Evolutionary conservation across 2,113 vertebrate genomes (phyloP).

Genomic region (Sinocyclocheilus grahami): DNA sequence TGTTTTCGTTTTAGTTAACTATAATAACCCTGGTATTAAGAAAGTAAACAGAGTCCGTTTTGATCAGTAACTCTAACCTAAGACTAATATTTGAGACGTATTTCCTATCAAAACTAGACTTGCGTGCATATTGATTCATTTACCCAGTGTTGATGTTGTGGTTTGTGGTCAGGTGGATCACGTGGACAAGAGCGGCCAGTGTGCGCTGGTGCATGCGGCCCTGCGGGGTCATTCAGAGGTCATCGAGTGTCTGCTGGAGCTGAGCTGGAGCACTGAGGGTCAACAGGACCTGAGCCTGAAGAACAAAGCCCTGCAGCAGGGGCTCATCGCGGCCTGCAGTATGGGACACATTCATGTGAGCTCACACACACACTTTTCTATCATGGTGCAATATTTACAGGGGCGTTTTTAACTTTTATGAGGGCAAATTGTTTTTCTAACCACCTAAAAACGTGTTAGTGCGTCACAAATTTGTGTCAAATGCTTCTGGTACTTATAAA

Average conservation of each 20-base stretch:
- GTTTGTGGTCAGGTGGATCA: constrained; percentile 80
- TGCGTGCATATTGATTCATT: too few relatives aligned
- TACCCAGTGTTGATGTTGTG: neutral
- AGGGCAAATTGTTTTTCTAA: neutral
- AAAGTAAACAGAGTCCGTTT: neutral
- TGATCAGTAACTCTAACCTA: too few relatives aligned
- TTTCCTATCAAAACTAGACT: too few relatives aligned
- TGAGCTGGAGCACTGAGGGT: constrained; percentile 77
- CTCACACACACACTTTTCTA: constrained; percentile 38
- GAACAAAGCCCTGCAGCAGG: constrained; percentile 89
- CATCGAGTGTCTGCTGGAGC: constrained; percentile 83
- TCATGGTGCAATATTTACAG: neutral
- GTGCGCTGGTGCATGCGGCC: constrained; percentile 89
- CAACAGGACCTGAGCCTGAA: constrained; percentile 77
- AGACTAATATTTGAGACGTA: too few relatives aligned
- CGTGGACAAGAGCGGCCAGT: constrained; percentile 94
- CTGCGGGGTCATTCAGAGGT: constrained; percentile 87
- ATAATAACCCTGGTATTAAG: too few relatives aligned
- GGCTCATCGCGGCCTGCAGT: constrained; percentile 89
- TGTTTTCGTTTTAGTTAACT: too few relatives aligned
- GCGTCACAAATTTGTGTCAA: neutral
- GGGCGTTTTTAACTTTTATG: neutral
- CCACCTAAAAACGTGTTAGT: neutral
- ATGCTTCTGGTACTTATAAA: neutral
- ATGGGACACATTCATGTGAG: constrained; percentile 93